Percentiles rank a stretch among this genome's conserved stretches.
phyloP scores from a whole-genome alignment of 2,888 invertebrate species.

The Ctena decussata region DNA sequence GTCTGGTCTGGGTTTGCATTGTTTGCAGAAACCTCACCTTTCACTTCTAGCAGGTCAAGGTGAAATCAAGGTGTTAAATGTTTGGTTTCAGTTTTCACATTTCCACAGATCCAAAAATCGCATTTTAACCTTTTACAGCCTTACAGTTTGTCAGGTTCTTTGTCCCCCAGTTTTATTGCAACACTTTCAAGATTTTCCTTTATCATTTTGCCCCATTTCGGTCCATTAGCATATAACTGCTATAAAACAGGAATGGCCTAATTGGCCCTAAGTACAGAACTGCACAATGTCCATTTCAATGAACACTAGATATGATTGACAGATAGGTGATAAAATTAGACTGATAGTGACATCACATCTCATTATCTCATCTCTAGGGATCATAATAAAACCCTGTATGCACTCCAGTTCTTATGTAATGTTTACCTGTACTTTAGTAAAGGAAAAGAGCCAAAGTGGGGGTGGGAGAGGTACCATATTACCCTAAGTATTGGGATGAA shows the following conservation, averaged over 20 bases:
- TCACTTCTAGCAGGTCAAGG: no score
- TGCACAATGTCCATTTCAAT: conserved; percentile 11
- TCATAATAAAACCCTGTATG: not conserved
- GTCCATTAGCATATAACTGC: conserved; percentile 10
- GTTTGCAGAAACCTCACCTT: no score
- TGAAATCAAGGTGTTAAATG: no score
- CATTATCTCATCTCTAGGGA: conserved; percentile 6
- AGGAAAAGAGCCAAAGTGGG: no score
- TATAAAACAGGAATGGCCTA: conserved; percentile 4
- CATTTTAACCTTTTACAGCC: not conserved
- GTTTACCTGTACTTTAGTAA: no score
- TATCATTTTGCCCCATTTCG: not conserved
- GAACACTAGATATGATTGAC: conserved; percentile 1
- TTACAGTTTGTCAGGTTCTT: not conserved
- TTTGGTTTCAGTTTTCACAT: no score
- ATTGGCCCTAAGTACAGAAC: conserved; percentile 12
- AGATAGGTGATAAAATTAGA: conserved; percentile 9
- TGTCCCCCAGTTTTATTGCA: not conserved
- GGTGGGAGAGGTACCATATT: no score
- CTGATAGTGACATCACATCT: conserved; percentile 12
- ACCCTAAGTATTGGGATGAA: no score
- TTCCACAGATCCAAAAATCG: no score
- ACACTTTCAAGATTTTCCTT: not conserved
- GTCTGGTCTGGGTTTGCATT: no score
- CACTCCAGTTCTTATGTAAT: not conserved